These are phyloP conservation scores for Drosophila infuscata DNA, from an alignment of 2,888 invertebrate genomes.

Conservation along the genomic window DNA sequence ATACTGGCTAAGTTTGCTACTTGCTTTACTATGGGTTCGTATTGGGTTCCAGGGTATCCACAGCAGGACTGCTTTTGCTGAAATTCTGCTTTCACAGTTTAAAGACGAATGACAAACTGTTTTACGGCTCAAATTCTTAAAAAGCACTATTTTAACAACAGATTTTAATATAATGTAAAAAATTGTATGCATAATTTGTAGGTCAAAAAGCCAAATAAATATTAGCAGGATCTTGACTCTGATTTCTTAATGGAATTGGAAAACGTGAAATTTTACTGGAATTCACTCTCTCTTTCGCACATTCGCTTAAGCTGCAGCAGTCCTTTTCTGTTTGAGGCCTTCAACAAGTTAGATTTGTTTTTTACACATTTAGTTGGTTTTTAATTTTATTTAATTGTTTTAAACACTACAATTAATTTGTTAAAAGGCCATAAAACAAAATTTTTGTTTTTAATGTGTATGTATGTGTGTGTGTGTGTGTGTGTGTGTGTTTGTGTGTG, in stretches of 20 bases:
- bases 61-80: too few relatives aligned
- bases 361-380: constrained; percentile 41
- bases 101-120: too few relatives aligned
- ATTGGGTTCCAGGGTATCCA: too few relatives aligned
- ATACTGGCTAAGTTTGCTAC: too few relatives aligned
- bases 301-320: not conserved
- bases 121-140: too few relatives aligned
- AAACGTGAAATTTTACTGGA: not conserved
- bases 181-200: too few relatives aligned
- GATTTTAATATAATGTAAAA: too few relatives aligned
- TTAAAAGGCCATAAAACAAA: constrained; percentile 72
- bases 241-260: not conserved
- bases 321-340: constrained; percentile 15
- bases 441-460: constrained; percentile 39
- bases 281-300: not conserved
- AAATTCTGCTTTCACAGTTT: too few relatives aligned
- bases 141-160: not conserved
- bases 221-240: not conserved
- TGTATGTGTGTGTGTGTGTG: not conserved
- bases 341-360: constrained; percentile 7
- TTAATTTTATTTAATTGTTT: constrained; percentile 59
- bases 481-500: not conserved
- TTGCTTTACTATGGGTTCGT: too few relatives aligned
- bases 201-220: not conserved
- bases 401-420: constrained; percentile 72